These are phyloP conservation scores for Reticulitermes lucifugus DNA, from an alignment of 2,888 invertebrate species.

Conservation along the genomic window DNA sequence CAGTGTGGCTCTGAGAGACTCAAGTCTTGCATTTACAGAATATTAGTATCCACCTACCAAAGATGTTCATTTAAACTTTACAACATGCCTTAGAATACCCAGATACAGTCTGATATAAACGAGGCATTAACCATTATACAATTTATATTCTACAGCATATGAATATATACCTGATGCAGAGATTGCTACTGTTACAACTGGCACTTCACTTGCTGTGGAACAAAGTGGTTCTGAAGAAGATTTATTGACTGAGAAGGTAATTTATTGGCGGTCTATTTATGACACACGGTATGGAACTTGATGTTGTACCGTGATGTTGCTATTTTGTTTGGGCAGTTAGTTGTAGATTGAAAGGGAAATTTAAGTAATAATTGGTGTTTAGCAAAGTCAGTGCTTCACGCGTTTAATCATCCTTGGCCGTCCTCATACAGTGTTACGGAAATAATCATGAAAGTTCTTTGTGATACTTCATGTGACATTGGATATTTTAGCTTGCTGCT, in stretches of 20 bases:
- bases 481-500: not conserved
- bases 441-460: not conserved
- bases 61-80: not conserved
- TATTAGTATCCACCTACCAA: no score
- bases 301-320: not conserved
- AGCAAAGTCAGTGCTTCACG: no score
- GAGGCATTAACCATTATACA: not conserved
- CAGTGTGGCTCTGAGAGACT: no score
- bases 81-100: not conserved
- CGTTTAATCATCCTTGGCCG: not conserved
- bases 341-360: not conserved
- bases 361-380: no score
- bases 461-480: not conserved
- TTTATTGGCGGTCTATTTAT: slow-evolving; percentile 54
- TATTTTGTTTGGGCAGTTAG: not conserved
- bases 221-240: slow-evolving; percentile 85
- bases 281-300: slow-evolving; percentile 50
- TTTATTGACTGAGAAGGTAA: slow-evolving; percentile 82
- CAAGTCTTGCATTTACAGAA: not conserved
- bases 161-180: slow-evolving; percentile 92
- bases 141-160: slow-evolving; percentile 74
- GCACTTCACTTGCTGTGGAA: slow-evolving; percentile 67
- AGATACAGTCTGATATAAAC: not conserved
- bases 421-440: not conserved
- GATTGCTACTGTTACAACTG: slow-evolving; percentile 71